phyloP scores from a whole-genome alignment of 2,113 vertebrate genomes.

The Neoarius graeffei region DNA sequence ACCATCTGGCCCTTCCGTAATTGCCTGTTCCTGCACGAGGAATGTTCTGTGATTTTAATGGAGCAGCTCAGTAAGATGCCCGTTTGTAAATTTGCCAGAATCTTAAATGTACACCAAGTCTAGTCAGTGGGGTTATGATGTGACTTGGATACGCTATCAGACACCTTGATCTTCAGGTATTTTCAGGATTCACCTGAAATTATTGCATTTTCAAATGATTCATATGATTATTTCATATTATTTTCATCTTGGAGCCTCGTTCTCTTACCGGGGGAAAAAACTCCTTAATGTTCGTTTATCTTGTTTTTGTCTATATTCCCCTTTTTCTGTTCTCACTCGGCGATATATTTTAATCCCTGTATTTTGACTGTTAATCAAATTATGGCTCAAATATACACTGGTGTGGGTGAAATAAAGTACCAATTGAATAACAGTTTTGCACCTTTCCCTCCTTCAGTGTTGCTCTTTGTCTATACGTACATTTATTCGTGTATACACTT shows the following conservation, averaged over 20 bases:
- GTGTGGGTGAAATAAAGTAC: slow-evolving; percentile 40
- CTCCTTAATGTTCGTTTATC: not conserved
- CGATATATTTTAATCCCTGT: slow-evolving; percentile 20
- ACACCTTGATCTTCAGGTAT: not conserved
- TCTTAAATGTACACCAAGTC: not conserved
- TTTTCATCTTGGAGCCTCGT: not conserved
- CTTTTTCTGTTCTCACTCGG: not conserved
- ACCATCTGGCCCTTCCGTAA: not conserved
- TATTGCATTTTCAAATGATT: not conserved
- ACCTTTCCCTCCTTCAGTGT: not conserved
- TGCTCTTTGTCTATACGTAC: not conserved
- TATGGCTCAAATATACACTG: not conserved
- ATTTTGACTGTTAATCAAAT: slow-evolving; percentile 16
- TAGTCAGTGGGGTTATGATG: not conserved
- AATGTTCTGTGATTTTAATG: not conserved
- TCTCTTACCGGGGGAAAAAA: not conserved
- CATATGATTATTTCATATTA: not conserved
- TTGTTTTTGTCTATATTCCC: not conserved
- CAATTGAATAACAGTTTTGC: not conserved
- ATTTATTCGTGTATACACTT: not conserved
- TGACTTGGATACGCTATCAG: not conserved
- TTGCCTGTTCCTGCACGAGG: not conserved
- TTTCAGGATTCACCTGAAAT: not conserved
- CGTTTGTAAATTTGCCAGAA: not conserved
- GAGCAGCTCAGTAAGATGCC: not conserved